Conservation (phyloP, 2,797 vertebrate genomes). For the Myioborus melanocephalus region DNA sequence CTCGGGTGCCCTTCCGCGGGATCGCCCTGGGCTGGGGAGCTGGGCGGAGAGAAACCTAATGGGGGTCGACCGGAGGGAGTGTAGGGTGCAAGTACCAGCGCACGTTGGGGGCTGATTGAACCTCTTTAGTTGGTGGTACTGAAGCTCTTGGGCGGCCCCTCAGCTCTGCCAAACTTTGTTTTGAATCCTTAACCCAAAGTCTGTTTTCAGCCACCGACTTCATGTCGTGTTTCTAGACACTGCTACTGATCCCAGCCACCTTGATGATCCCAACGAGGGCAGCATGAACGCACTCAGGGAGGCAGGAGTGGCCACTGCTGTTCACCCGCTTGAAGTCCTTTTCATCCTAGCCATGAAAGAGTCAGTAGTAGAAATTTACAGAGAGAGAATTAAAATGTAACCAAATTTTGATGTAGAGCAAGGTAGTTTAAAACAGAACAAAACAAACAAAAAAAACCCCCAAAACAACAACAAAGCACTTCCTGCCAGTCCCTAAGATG, state of each 20-base stretch:
- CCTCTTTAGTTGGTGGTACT: not conserved
- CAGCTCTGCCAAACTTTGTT: not conserved
- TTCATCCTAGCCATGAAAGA: not conserved
- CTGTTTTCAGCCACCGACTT: not conserved
- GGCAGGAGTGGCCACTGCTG: not conserved
- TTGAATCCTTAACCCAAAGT: not conserved
- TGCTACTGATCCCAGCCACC: not conserved
- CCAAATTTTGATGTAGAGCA: not conserved
- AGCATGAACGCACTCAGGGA: not conserved
- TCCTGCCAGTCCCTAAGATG: no score
- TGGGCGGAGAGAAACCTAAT: fast-evolving
- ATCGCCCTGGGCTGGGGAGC: fast-evolving
- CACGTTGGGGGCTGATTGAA: not conserved
- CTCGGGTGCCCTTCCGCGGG: fast-evolving
- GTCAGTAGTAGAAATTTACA: not conserved
- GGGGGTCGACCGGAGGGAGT: fast-evolving
- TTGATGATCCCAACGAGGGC: not conserved
- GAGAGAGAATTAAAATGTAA: not conserved
- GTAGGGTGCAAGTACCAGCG: fast-evolving
- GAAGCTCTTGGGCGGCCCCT: not conserved
- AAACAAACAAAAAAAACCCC: not conserved
- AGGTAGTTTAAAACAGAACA: not conserved
- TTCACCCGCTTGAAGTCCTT: not conserved
- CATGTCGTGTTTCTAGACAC: not conserved
- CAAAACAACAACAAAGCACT: not conserved